Conservation (phyloP, 2,888 invertebrate genomes). For the Iselma pallidipennis region DNA sequence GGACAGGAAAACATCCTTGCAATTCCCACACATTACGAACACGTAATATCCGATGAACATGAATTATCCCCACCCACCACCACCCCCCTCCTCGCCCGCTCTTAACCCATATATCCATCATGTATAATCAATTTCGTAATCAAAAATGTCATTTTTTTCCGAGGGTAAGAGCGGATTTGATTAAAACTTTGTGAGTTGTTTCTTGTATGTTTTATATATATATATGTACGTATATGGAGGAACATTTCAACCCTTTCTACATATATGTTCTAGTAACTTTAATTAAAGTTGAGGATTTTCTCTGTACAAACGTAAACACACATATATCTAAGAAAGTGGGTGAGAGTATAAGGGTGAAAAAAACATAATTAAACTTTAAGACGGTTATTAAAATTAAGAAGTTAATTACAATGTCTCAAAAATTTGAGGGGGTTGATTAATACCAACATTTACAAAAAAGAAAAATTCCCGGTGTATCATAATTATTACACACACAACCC, state of each 20-base stretch:
- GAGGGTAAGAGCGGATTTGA: neutral
- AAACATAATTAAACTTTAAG: too few species aligned
- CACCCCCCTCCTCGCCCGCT: neutral
- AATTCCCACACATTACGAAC: neutral
- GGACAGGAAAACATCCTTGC: neutral
- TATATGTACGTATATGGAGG: too few species aligned
- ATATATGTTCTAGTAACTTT: neutral
- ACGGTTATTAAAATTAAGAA: too few species aligned
- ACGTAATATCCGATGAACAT: neutral
- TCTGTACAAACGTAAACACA: neutral
- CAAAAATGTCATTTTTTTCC: neutral
- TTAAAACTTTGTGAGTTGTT: neutral
- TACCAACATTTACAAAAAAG: too few species aligned
- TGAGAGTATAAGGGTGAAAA: too few species aligned
- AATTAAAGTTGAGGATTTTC: slow-evolving; percentile 1
- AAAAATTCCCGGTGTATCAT: too few species aligned
- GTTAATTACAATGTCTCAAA: too few species aligned
- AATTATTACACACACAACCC: too few species aligned
- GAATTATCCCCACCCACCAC: neutral
- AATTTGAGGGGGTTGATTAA: too few species aligned
- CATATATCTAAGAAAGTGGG: too few species aligned
- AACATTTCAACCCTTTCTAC: neutral
- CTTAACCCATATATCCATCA: neutral
- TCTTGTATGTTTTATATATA: slow-evolving; percentile 2
- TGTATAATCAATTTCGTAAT: neutral